phyloP scores from a whole-genome alignment of 1,140 invertebrate species.

The Plutomurus gul region DNA sequence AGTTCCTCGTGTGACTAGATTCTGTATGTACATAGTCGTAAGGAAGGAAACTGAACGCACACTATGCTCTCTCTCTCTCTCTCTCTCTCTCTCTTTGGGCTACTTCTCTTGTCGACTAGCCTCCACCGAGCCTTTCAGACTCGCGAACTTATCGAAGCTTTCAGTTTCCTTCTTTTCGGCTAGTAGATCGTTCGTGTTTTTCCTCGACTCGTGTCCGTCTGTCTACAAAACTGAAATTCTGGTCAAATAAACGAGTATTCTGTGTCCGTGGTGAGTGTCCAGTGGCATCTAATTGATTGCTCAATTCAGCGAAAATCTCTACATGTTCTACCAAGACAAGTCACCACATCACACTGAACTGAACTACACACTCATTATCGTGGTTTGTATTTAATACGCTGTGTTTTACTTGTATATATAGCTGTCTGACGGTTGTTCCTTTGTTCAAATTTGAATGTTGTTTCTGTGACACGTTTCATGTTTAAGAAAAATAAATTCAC shows the following conservation, averaged over 20 bases:
- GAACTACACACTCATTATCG: background rate
- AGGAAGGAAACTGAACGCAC: conserved; percentile 37
- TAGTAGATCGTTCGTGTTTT: conserved; percentile 41
- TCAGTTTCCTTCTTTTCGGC: conserved; percentile 45
- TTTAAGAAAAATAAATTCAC: no score
- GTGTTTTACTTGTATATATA: background rate
- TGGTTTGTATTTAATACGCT: background rate
- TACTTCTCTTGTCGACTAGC: conserved; percentile 35
- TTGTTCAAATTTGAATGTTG: no score
- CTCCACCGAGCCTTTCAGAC: conserved; percentile 13
- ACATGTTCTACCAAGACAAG: background rate
- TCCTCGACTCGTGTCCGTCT: conserved; percentile 30
- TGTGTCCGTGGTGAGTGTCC: conserved; percentile 5
- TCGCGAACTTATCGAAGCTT: conserved; percentile 37
- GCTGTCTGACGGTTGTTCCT: no score
- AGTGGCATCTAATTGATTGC: conserved; percentile 21
- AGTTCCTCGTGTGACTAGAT: no score
- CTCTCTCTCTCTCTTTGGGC: background rate
- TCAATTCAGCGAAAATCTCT: conserved; percentile 23
- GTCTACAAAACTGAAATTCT: conserved; percentile 19
- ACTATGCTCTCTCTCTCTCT: background rate
- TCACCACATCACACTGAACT: conserved; percentile 4
- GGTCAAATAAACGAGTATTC: conserved; percentile 10
- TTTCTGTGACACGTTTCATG: no score
- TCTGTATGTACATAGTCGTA: background rate